Base-by-base conservation (phyloP, 1,140 invertebrate species). In the Drosophila ananassae region DNA sequence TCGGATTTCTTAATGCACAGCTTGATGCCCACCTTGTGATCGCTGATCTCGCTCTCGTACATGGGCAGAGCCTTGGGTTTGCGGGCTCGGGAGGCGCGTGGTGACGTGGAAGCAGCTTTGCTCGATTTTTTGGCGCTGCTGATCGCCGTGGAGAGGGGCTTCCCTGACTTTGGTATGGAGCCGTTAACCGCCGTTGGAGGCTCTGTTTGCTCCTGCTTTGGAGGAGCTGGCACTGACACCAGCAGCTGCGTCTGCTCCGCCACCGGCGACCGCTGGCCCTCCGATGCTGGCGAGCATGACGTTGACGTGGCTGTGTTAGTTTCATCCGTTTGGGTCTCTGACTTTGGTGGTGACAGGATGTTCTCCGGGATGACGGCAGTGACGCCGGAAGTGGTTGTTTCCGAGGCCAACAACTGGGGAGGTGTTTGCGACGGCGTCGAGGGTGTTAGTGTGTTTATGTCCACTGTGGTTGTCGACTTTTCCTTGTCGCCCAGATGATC, bases 1-100 rank as follows among this genome's bases (percentile, higher is more conserved):
- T 93, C 92, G 7, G 94, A 94, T 89, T 95, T 95, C 76, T 94
- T 94, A 34, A 95, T 95, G 77, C 93, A 92, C 34, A 95, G 90
- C 83, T 94, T 95, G 17, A 95, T 95, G 3, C 94, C 94, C 72
- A 94, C 93, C 73, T 94, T 93, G 79, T 94, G 93, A 55, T 94
- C 93, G 63, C 94, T 94, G 52, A 95, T 94, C 77, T 91, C 90
- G 72, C 91, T 92, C 57, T 92, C 91, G 60, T 92, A 92, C 73
- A 92, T 91, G 17, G 91, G 80, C 57, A 92, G 66, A 2, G 87
- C 64, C 62, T 91, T 92, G 6, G 76, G 71, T 22, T 91, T 91
- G 10, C 84, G 85, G 22, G 68, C 59, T 39, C 89, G 72, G 24
- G 73, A 78, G 10, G 89, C 61, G 34, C 89, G 79, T 22, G 79